phyloP scores from a whole-genome alignment of 2,888 invertebrate genomes.

The Sceliomorpha sp. region DNA sequence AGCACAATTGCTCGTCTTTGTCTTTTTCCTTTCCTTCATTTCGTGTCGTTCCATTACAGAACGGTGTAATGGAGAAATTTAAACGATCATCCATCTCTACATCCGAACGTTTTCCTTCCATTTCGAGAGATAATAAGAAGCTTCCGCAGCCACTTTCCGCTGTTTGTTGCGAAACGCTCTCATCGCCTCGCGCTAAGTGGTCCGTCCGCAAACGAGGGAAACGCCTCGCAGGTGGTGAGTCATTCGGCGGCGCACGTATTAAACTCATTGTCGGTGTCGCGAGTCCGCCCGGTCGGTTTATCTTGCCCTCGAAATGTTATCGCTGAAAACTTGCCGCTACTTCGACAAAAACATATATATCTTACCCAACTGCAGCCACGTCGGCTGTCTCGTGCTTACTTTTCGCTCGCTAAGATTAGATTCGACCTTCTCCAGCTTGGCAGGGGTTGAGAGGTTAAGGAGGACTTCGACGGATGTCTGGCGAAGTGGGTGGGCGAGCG shows the following conservation, averaged over 20 bases:
- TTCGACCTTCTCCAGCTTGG: constrained; percentile 17
- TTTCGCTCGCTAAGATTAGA: constrained; percentile 32
- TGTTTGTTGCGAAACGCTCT: constrained; percentile 7
- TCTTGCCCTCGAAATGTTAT: constrained; percentile 4
- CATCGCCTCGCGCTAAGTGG: not conserved
- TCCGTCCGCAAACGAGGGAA: too few species aligned
- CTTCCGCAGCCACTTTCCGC: not conserved
- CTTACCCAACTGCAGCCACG: too few species aligned
- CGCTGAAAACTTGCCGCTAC: not conserved
- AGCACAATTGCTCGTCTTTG: constrained; percentile 13
- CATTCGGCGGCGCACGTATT: not conserved
- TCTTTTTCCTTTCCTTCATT: constrained; percentile 20
- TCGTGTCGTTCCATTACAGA: constrained; percentile 15
- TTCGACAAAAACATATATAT: constrained; percentile 2
- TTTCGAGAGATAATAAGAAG: constrained; percentile 16
- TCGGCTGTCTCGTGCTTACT: constrained; percentile 19
- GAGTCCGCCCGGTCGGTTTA: too few species aligned
- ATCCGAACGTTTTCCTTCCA: constrained; percentile 18
- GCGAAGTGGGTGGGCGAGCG: not conserved
- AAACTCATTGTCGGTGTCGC: not conserved
- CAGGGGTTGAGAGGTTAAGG: constrained; percentile 18
- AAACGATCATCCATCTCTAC: constrained; percentile 18
- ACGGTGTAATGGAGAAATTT: constrained; percentile 21
- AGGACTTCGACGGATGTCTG: constrained; percentile 13
- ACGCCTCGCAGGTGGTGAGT: too few species aligned